Evolutionary conservation across 2,113 vertebrate genomes (phyloP), one percentile per base, ranked within the genome.

Genomic region (Rhegmatorhina hoffmannsi): DNA sequence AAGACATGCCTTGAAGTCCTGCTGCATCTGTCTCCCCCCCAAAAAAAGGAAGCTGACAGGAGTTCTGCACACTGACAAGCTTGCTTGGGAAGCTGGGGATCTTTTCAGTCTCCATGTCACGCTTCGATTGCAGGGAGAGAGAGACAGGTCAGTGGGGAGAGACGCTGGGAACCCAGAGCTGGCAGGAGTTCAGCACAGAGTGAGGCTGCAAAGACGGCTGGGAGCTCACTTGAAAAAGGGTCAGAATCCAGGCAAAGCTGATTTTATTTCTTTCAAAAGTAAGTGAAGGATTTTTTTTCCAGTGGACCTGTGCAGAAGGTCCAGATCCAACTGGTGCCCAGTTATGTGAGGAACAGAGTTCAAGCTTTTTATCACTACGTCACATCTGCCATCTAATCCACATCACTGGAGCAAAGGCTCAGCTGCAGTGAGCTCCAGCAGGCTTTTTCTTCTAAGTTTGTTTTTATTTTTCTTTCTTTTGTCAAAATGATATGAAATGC

Each of bases 391-490:
- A 87, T 90, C 85, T 97, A 46, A 92, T 92, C 72, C 88, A 62
- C 72, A 84, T 53, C 47, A 59, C 68, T 75, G 73, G 31, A 77
- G 82, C 46, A 69, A 78, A 72, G 46, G 77, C 49, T 92, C 90
- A 81, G 68, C 33, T 44, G 56, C 36, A 75, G 40, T 60, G 47
- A 86, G 60, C 76, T 92, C 93, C 83, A 95, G 92, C 64, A 92
- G 84, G 38, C 62, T 83, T 87, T 92, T 81, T 43, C 68, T 85
- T 90, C 77, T 82, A 80, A 75, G 88, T 81, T 78, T 95, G 68
- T 92, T 94, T 94, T 95, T 92, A 82, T 82, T 96, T 94, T 90
- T 87, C 86, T 95, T 95, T 85, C 82, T 77, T 90, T 92, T 72
- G 73, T 90, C 88, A 93, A 94, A 96, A 90, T 2, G 24, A 59